These are phyloP conservation scores for Sinocyclocheilus maitianheensis DNA, from an alignment of 2,113 vertebrate genomes.

Conservation along the genomic window DNA sequence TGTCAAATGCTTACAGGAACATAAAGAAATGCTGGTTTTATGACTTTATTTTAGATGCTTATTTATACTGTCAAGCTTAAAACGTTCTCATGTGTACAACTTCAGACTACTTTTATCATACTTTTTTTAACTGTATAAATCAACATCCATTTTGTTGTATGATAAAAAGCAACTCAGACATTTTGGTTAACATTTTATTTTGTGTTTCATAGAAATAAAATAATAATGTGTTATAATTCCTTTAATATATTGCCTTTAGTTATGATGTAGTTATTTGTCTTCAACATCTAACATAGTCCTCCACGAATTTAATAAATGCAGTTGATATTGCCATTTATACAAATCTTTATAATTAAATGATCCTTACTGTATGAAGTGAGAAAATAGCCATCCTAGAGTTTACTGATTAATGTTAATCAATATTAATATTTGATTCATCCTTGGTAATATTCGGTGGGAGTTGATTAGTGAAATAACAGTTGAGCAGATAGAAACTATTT, in stretches of 20 bases:
- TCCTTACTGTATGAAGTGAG: not conserved
- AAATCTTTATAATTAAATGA: not conserved
- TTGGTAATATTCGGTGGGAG: not conserved
- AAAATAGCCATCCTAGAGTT: not conserved
- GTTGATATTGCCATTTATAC: not conserved
- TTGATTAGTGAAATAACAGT: not conserved
- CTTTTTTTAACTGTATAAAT: not conserved
- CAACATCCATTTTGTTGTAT: not conserved
- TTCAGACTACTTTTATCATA: not conserved
- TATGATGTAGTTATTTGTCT: not conserved
- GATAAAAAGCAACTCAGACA: not conserved
- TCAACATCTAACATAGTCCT: not conserved
- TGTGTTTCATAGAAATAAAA: not conserved
- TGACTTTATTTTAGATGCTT: no score
- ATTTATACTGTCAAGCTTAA: no score
- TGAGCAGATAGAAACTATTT: not conserved
- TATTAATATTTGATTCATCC: no score
- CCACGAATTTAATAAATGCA: not conserved
- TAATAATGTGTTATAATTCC: no score
- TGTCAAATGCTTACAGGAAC: not conserved
- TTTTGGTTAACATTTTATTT: not conserved
- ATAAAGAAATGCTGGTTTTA: not conserved
- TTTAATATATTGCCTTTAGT: not conserved
- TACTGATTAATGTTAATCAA: not conserved
- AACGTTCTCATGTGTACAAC: not conserved